Conservation (phyloP, 2,797 vertebrate species). For the Sebastes reedi region DNA sequence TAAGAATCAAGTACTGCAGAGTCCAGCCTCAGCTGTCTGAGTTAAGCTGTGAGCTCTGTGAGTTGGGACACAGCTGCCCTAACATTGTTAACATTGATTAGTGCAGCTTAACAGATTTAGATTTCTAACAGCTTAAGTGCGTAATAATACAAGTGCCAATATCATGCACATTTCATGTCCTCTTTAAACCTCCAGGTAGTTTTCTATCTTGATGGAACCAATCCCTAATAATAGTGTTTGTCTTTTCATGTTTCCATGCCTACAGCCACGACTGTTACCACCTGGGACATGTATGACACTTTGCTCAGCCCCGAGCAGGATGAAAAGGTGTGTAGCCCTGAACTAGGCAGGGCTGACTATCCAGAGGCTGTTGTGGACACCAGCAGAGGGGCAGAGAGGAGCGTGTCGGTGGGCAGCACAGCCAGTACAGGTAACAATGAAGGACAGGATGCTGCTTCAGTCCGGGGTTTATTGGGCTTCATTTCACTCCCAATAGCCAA, state of each 20-base stretch:
- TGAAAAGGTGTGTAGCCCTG: not conserved
- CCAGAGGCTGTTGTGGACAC: not conserved
- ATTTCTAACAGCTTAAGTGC: no score
- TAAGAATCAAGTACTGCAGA: not conserved
- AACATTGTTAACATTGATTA: no score
- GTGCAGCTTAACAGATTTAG: no score
- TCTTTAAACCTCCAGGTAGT: no score
- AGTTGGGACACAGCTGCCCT: no score
- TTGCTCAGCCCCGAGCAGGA: constrained; percentile 36
- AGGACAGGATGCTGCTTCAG: not conserved
- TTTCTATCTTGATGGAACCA: not conserved
- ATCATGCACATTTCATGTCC: no score
- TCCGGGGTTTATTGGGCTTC: not conserved
- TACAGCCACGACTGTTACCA: constrained; percentile 81
- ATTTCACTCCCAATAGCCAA: not conserved
- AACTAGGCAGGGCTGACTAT: constrained; percentile 12
- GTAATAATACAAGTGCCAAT: no score
- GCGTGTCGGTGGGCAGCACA: constrained; percentile 51
- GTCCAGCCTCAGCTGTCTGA: not conserved
- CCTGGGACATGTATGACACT: constrained; percentile 86
- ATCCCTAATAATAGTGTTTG: not conserved
- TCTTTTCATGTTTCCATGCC: not conserved
- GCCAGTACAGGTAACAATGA: constrained; percentile 75
- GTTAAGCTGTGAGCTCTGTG: no score
- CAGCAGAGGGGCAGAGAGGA: constrained; percentile 43